These are phyloP conservation scores for Gonatopus flavifemur DNA, from an alignment of 1,140 invertebrate genomes.

Conservation along the genomic window DNA sequence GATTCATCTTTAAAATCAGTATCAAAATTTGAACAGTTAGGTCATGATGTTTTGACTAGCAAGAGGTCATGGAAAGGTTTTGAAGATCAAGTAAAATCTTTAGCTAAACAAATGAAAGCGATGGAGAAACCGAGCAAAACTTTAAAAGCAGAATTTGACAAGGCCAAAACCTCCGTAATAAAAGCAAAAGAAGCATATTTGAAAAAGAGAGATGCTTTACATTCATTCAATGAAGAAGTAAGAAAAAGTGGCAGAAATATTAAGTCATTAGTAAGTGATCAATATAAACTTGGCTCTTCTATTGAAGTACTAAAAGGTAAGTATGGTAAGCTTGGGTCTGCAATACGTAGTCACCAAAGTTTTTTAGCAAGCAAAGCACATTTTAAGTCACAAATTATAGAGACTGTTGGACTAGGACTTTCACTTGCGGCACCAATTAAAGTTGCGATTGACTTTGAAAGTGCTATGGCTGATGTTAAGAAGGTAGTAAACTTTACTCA, in stretches of 20 bases:
- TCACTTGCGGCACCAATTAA: too few species aligned
- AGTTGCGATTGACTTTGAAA: slow-evolving; percentile 22
- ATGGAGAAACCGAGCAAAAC: background rate
- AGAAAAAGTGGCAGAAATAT: slow-evolving; percentile 18
- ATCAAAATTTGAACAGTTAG: too few species aligned
- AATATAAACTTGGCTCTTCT: too few species aligned
- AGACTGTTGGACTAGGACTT: too few species aligned
- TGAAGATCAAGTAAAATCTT: slow-evolving; percentile 8
- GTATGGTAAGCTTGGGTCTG: too few species aligned
- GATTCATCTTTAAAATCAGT: background rate
- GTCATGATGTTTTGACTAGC: background rate
- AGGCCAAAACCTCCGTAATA: background rate
- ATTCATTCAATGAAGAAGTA: slow-evolving; percentile 14
- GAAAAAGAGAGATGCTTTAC: slow-evolving; percentile 1
- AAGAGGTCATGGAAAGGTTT: slow-evolving; percentile 5
- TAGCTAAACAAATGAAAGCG: slow-evolving; percentile 8
- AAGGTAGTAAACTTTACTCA: slow-evolving; percentile 17
- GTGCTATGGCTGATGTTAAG: slow-evolving; percentile 24
- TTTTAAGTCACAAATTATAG: too few species aligned
- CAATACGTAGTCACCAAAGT: too few species aligned
- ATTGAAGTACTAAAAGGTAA: too few species aligned
- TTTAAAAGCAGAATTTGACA: slow-evolving; percentile 2
- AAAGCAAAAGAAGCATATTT: slow-evolving; percentile 3
- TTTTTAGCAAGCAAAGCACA: too few species aligned
- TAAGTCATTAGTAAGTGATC: too few species aligned